Evolutionary conservation across 1,140 invertebrate species (phyloP).

Genomic region (Calliopsis andreniformis): DNA sequence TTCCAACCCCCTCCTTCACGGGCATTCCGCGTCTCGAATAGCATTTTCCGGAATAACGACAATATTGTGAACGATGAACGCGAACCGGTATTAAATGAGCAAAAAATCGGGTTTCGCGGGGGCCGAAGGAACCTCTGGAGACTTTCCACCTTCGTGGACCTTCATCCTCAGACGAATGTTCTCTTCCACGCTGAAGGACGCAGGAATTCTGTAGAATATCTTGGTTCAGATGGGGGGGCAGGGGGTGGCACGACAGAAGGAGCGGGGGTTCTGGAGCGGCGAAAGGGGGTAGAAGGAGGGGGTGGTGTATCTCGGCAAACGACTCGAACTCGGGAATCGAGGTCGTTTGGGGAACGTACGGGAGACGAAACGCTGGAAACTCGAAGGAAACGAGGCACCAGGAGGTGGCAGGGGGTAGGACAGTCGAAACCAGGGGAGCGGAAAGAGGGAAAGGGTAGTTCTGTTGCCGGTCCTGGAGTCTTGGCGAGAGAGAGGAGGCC

Average conservation of each 20-base stretch:
- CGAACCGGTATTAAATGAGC: constrained; percentile 2
- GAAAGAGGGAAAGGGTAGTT: constrained; percentile 53
- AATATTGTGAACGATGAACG: constrained; percentile 50
- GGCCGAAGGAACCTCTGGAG: not conserved
- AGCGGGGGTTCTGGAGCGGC: too few species aligned
- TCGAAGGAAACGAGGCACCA: constrained; percentile 61
- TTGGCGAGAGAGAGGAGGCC: constrained; percentile 45
- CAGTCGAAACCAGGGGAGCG: constrained; percentile 45
- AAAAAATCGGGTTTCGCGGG: not conserved
- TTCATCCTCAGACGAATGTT: constrained; percentile 43
- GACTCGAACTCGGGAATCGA: constrained; percentile 61
- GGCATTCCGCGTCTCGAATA: constrained; percentile 46
- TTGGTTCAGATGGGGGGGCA: constrained; percentile 3
- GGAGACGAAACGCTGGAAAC: constrained; percentile 68
- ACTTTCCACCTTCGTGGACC: constrained; percentile 10
- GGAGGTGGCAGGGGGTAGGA: constrained; percentile 29
- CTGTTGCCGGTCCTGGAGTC: constrained; percentile 53
- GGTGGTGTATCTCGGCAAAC: constrained; percentile 60
- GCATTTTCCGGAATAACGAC: constrained; percentile 59
- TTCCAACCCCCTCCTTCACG: not conserved
- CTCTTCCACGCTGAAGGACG: constrained; percentile 29
- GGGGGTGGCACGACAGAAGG: too few species aligned
- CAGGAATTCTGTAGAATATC: constrained; percentile 52
- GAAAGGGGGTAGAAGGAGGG: not conserved
- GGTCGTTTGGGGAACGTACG: constrained; percentile 62